Base-by-base conservation (phyloP, 1,140 invertebrate species). In the Drosophila ironensis region DNA sequence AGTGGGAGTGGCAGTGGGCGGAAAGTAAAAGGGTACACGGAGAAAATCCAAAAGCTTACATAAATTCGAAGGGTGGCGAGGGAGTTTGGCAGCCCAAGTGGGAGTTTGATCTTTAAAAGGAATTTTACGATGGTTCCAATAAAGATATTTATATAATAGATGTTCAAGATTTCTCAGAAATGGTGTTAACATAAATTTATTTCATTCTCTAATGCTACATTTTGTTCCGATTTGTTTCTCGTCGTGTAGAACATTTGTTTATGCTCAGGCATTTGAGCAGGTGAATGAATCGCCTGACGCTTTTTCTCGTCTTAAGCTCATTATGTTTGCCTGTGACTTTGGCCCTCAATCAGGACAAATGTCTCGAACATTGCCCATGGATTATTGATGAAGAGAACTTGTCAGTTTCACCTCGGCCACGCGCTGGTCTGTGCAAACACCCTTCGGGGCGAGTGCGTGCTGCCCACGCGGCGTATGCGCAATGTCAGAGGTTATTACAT, bases 221-320 rank as follows among this genome's bases (percentile, higher is more conserved):
- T 14, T 35, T 35, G 12, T 5, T 14, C 11, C 12, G 1, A 22
- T 22, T 3, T 4, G 2, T 25, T 56, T 2, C 24, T 56, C 1
- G 1, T 28, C 11, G 14, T 60, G 56, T n/a, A 19, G 4, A 6
- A 12, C 24, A 27, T 38, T 46, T 47, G n/a, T 37, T 14, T 46
- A 22, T 27, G 16, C 30, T 45, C 8, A 14, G 28, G 17, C 27
- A 24, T 22, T 59, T 40, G 17, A 30, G 41, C 42, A 69, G 41
- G 27, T 69, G 47, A 61, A 51, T 69, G 47, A 61, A 51, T 40
- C 51, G 40, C 27, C 45, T 24, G 46, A 2, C 47, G 56, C 47
- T 59, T 72, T 33, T 59, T 57, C 47, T 50, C 33, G 41, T 40
- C 25, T 56, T 86, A 86, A 84, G 74, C 80, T 80, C 74, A 86